Evolutionary conservation across 2,797 vertebrate species (phyloP).

Genomic region (Macrochelys suwanniensis): DNA sequence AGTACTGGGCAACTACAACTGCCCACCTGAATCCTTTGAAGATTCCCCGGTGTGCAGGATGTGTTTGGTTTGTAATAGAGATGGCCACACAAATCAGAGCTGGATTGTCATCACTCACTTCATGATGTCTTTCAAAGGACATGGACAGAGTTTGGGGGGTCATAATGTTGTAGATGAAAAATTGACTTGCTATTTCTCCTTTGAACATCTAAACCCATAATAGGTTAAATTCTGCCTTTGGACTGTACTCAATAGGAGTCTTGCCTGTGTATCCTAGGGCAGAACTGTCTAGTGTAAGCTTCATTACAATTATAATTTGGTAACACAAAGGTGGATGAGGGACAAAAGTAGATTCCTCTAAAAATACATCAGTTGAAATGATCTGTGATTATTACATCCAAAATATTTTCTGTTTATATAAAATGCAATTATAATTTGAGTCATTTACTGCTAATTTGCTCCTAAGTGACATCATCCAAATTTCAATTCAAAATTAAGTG

Average conservation of each 20-base stretch:
- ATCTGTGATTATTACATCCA: neutral
- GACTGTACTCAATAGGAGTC: too few relatives aligned
- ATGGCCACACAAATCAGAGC: neutral
- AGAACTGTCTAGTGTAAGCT: neutral
- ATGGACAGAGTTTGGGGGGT: accelerated
- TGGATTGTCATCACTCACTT: neutral
- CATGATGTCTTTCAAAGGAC: neutral
- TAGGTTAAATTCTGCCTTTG: neutral
- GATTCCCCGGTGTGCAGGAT: neutral
- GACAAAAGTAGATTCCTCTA: neutral
- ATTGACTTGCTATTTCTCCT: neutral
- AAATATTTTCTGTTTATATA: conserved; percentile 15
- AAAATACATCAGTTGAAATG: neutral
- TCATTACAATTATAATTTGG: neutral
- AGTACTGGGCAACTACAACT: neutral
- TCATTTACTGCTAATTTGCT: neutral
- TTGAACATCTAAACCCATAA: neutral
- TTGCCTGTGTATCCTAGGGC: accelerated
- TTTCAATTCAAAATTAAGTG: conserved; percentile 37
- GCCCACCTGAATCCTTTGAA: neutral
- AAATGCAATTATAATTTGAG: conserved; percentile 9
- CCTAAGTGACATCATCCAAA: neutral
- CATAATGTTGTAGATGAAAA: neutral
- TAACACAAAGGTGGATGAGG: neutral
- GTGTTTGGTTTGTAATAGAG: neutral